phyloP scores from a whole-genome alignment of 2,888 invertebrate genomes.

The Drosophila nr. fundita region DNA sequence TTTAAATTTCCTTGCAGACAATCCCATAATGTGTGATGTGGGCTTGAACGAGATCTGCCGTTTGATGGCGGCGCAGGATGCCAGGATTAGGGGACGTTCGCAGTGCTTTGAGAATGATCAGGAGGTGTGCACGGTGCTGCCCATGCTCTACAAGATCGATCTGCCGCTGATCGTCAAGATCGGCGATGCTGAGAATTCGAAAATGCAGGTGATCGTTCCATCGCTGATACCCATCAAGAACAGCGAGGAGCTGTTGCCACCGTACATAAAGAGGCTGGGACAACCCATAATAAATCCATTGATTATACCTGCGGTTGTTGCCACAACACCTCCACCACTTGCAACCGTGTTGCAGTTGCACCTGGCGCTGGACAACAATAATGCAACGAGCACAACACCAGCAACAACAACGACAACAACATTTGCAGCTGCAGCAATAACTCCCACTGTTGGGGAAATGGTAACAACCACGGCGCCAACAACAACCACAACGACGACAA shows the following conservation, averaged over 20 bases:
- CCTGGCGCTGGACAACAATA: conserved; percentile 40
- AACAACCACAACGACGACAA: conserved; percentile 65
- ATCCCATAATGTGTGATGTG: conserved; percentile 92
- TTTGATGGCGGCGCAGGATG: conserved; percentile 89
- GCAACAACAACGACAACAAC: conserved; percentile 32
- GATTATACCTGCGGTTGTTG: conserved; percentile 49
- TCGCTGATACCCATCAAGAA: conserved; percentile 71
- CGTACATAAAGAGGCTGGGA: conserved; percentile 77
- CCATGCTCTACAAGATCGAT: conserved; percentile 77
- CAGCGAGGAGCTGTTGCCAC: conserved; percentile 79
- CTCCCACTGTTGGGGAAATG: conserved; percentile 44
- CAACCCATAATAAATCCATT: conserved; percentile 73
- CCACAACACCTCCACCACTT: conserved; percentile 25
- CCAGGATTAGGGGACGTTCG: conserved; percentile 89
- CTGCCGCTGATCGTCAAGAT: conserved; percentile 75
- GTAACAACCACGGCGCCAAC: conserved; percentile 71
- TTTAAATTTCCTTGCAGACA: conserved; percentile 86
- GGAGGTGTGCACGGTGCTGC: conserved; percentile 83
- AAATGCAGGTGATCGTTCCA: conserved; percentile 82
- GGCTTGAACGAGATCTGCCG: conserved; percentile 89
- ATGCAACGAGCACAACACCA: conserved; percentile 47
- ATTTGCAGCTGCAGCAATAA: conserved; percentile 1
- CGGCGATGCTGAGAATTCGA: conserved; percentile 64
- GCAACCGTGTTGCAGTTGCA: conserved; percentile 22
- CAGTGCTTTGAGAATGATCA: conserved; percentile 86